Evolutionary conservation across 2,888 invertebrate genomes (phyloP), one percentile per base, ranked within the genome.

Genomic region (Andrena haemorrhoa): DNA sequence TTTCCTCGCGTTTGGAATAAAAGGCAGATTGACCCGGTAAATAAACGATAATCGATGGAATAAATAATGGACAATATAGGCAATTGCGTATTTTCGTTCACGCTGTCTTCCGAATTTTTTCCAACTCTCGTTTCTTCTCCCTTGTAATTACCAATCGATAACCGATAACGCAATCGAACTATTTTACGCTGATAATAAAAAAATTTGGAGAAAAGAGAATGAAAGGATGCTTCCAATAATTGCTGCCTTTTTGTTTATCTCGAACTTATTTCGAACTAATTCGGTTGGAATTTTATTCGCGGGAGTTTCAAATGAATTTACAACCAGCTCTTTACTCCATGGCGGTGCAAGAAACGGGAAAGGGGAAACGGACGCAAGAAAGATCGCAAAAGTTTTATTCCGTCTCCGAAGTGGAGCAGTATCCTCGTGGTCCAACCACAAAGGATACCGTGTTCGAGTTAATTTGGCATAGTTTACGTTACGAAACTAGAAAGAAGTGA

Each of bases 391-490:
- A 87, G 87, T 85, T 87, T 87, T 84, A 87, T 81, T 83, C 69
- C 68, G 70, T 63, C 65, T 26, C 73, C 77, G 71, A 85, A 85
- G 81, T 85, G 75, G 82, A 74, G 64, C 79, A 70, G 70, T 85
- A 77, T 77, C 65, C 79, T 63, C 33, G 51, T 56, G 63, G 53
- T 53, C 8, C 60, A 70, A 26, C 77, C 79, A 72, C 85, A 80
- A 82, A 87, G 77, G 77, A 80, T 80, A 74, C 78, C 68, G 75
- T 51, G 66, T 71, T 81, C 74, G 71, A 83, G 79, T 81, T 87
- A 87, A 87, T 87, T 87, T 79, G 79, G 75, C 73, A 85, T 87
- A 82, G 85, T 87, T 86, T 88, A 88, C 79, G 76, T 72, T 70
- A 35, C 69, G 29, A 49, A 51, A 75, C 35, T 65, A 60, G 74